Percentiles rank a stretch among this genome's conserved stretches.
phyloP scores from a whole-genome alignment of 1,140 invertebrate genomes.

The Trichomalopsis sarcophagae region DNA sequence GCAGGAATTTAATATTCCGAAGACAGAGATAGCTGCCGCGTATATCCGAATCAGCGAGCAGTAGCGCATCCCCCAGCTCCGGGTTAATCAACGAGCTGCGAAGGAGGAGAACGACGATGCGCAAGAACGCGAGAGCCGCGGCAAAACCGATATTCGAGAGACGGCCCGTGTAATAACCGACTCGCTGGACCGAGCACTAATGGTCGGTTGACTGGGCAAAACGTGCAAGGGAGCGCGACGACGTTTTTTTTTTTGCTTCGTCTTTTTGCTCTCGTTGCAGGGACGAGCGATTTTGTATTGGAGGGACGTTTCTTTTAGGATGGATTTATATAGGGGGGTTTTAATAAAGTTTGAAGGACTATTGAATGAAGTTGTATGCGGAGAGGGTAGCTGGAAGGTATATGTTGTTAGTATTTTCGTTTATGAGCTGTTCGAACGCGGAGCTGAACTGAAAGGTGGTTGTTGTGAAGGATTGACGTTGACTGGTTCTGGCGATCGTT shows the following conservation, averaged over 20 bases:
- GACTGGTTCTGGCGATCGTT: too few relatives aligned
- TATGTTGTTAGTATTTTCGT: too few relatives aligned
- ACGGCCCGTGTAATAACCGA: slow-evolving; percentile 18
- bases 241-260: neutral
- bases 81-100: slow-evolving; percentile 31
- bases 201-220: neutral
- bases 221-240: neutral
- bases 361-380: too few relatives aligned
- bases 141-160: slow-evolving; percentile 24
- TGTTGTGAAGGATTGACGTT: too few relatives aligned
- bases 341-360: too few relatives aligned
- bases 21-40: neutral
- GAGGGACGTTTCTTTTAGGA: too few relatives aligned
- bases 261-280: too few relatives aligned
- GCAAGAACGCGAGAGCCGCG: slow-evolving; percentile 1
- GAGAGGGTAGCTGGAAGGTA: too few relatives aligned
- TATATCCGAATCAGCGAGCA: neutral
- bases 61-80: neutral
- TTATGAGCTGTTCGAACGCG: too few relatives aligned
- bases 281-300: too few relatives aligned
- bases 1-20: slow-evolving; percentile 31
- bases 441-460: too few relatives aligned
- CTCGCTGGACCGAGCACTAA: slow-evolving; percentile 8
- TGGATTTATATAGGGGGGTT: too few relatives aligned
- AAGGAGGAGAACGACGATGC: slow-evolving; percentile 4